A percentile compares a stretch with the other conserved stretches of the same genome.
Conservation (phyloP, 2,888 invertebrate genomes). For the Hylaea fasciaria region DNA sequence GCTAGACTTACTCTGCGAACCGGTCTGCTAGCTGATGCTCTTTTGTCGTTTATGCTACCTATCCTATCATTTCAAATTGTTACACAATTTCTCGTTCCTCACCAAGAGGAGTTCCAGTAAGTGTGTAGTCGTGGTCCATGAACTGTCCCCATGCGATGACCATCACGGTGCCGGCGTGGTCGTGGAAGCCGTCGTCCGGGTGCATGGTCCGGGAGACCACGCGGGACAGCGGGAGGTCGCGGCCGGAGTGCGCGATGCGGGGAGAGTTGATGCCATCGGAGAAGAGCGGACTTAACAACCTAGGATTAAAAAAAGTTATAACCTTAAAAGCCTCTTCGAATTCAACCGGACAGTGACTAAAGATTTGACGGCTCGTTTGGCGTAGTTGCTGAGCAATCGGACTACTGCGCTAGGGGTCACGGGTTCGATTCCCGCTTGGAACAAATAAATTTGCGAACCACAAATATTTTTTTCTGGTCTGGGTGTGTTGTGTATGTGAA, state of each 20-base stretch:
- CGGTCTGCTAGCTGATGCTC: no score
- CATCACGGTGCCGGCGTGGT: constrained; percentile 97
- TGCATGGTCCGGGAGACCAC: constrained; percentile 96
- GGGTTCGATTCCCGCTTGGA: no score
- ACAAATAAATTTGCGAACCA: no score
- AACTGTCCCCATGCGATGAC: constrained; percentile 98
- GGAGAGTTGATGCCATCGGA: constrained; percentile 94
- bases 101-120: constrained; percentile 95
- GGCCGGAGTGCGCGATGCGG: constrained; percentile 91
- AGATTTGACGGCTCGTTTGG: no score
- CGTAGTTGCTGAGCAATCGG: no score
- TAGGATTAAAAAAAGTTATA: constrained; percentile 53
- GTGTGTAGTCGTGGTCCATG: constrained; percentile 97
- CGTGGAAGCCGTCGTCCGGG: constrained; percentile 96
- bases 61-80: no score
- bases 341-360: no score
- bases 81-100: constrained; percentile 48
- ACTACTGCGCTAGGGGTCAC: no score
- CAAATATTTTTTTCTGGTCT: no score
- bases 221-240: constrained; percentile 91
- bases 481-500: no score
- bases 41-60: no score
- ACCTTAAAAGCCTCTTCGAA: background rate
- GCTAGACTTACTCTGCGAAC: no score
- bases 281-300: constrained; percentile 91